Evolutionary conservation across 2,888 invertebrate genomes (phyloP).

Genomic region (Actias luna): DNA sequence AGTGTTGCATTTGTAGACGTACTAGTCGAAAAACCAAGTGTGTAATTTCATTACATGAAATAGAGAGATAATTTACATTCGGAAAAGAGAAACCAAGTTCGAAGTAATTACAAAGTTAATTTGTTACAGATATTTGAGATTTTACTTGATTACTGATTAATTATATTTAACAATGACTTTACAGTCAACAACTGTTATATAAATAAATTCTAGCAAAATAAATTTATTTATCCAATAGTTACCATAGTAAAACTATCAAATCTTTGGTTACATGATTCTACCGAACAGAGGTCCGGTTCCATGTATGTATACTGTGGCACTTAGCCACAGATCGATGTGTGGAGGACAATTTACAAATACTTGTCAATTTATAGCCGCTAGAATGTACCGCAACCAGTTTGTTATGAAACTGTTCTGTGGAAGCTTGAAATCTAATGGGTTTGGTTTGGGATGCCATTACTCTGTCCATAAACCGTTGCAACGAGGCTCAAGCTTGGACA

Average conservation of each 20-base stretch:
- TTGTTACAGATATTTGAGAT: no score
- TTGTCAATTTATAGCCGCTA: slow-evolving; percentile 42
- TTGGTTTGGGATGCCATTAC: slow-evolving; percentile 6
- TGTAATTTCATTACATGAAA: no score
- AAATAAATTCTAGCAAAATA: no score
- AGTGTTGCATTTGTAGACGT: no score
- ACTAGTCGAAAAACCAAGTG: no score
- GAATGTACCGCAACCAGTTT: slow-evolving; percentile 33
- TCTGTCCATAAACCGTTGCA: background rate
- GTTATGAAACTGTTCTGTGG: slow-evolving; percentile 16
- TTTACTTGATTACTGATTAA: no score
- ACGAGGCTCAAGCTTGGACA: background rate
- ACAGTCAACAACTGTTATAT: no score
- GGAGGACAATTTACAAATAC: slow-evolving; percentile 45
- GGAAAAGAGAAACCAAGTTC: no score
- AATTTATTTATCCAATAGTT: no score
- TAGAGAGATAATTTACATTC: no score
- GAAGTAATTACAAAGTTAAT: no score
- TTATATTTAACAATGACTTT: no score
- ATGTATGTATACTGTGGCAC: slow-evolving; percentile 29
- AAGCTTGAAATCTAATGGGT: slow-evolving; percentile 9
- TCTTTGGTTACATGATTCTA: background rate
- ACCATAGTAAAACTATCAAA: background rate
- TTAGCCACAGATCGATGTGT: slow-evolving; percentile 39
- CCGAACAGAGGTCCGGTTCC: background rate